Base-by-base conservation (phyloP, 1,140 invertebrate genomes). In the Ephestia elutella region DNA sequence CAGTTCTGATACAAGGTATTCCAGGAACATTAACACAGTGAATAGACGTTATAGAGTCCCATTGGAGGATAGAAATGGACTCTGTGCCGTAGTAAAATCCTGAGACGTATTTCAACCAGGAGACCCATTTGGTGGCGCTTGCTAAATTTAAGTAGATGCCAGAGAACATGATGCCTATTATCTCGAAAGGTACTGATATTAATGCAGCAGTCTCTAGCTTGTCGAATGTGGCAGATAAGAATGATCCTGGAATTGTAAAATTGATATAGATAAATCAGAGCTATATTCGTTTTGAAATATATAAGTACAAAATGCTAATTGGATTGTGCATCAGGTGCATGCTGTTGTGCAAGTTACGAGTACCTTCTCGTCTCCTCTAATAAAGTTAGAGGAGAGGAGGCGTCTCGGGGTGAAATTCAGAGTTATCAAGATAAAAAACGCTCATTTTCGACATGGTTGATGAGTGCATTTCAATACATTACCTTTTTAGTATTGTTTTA, bases 11-110 rank as follows among this genome's bases (percentile, higher is more conserved):
- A 55, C 87, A 89, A 1, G 86, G 82, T 54, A 70, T 71, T 0
- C 62, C 73, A 18, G 30, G 62, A 8, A 57, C 64, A 32, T 60
- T 57, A 17, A 61, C 73, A 71, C 73, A 86, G 50, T 75, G 82
- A 59, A 93, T 92, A 3, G 80, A 73, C 57, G 89, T 80, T 17
- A 93, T 88, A 57, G 89, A 75, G 53, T 76, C 80, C 92, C 92
- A 93, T 58, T 93, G 92, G 0, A 90, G 84, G 25, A 92, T 90
- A 21, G 92, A 92, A 25, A 93, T 74, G 13, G 91, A 91, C 73
- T 93, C 92, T 50, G 90, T 84, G 0, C 91, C 89, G 68, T 92
- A 93, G 69, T 92, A 93, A 71, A 93, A 93, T 9, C 91, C 87
- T 0, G 92, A 93, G 0, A 91, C 60, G 63, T 92, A 93, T 65